Evolutionary conservation across 2,113 vertebrate genomes (phyloP).

Genomic region (Apteryx mantelli): DNA sequence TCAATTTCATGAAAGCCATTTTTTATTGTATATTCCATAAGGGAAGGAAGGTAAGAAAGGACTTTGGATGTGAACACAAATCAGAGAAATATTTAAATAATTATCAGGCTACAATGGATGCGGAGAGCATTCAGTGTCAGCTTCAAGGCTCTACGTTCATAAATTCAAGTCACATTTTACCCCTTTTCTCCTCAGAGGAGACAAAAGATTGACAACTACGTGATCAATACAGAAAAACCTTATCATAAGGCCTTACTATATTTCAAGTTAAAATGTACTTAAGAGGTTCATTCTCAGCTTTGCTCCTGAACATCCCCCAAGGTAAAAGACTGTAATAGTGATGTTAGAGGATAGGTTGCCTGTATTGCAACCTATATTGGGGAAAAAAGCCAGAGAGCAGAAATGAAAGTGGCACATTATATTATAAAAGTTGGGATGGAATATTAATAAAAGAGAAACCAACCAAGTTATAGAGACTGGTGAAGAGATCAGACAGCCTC

Average conservation of each 20-base stretch:
- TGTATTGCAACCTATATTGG: background rate
- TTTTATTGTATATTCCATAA: background rate
- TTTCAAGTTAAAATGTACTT: conserved; percentile 56
- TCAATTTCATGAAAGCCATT: background rate
- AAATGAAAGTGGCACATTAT: background rate
- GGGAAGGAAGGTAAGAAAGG: background rate
- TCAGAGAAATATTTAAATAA: background rate
- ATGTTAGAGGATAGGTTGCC: background rate
- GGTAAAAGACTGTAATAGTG: conserved; percentile 5
- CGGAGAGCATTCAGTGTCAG: background rate
- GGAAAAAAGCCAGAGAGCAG: background rate
- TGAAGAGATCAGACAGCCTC: background rate
- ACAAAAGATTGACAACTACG: conserved; percentile 43
- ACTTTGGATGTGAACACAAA: background rate
- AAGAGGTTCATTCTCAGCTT: conserved; percentile 30
- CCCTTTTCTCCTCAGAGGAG: background rate
- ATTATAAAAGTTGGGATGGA: background rate
- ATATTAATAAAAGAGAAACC: conserved; percentile 28
- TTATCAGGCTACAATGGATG: background rate
- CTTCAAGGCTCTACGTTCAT: background rate
- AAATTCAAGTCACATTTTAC: conserved; percentile 41
- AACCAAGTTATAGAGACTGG: background rate
- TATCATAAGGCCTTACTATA: conserved; percentile 30
- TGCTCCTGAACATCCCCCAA: conserved; percentile 4
- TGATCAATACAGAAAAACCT: conserved; percentile 60